Evolutionary conservation across 2,113 vertebrate genomes (phyloP), one percentile per base, ranked within the genome.

Genomic region (Atrichornis clamosus): DNA sequence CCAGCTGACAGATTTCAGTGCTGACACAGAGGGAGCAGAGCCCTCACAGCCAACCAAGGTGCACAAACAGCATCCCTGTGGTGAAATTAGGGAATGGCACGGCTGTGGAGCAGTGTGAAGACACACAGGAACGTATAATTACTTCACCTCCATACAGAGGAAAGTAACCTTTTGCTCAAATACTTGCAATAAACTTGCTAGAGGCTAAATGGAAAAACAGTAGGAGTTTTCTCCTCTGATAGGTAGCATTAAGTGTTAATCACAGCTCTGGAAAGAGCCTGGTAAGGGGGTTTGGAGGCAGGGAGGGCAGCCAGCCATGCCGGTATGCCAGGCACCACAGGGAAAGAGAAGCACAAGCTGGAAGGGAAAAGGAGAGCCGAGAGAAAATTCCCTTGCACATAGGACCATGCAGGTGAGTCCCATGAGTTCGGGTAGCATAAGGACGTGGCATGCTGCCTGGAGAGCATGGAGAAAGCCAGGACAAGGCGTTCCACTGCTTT

Each of bases 121-220:
- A 74, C 60, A 50, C 77, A 55, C 39, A 72, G 85, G 76, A 93
- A 92, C 83, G 27, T 96, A 42, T 90, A 95, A 96, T 96, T 96
- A 87, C 75, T 93, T 96, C 94, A 90, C 93, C 87, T 93, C 47
- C 33, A 22, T 50, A 50, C 44, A 58, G 56, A 77, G 83, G 76
- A 75, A 93, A 90, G 64, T 81, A 93, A 92, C 85, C 76, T 96
- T 93, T 93, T 28, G 9, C 39, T 93, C 39, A 92, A 90, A 80
- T 33, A 55, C 55, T 91, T 96, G 53, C 78, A 91, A 90, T 94
- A 87, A 96, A 41, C 80, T n/a, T 3, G 0, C 85, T 65, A 78
- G 83, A 90, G 41, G 83, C 86, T 93, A 97, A 96, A 86, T 84
- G 65, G 86, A 78, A 95, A 95, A 93, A 72, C 92, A 87, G 96